These are phyloP conservation scores for Erpetoichthys calabaricus DNA, from an alignment of 2,797 vertebrate genomes.

Conservation along the genomic window DNA sequence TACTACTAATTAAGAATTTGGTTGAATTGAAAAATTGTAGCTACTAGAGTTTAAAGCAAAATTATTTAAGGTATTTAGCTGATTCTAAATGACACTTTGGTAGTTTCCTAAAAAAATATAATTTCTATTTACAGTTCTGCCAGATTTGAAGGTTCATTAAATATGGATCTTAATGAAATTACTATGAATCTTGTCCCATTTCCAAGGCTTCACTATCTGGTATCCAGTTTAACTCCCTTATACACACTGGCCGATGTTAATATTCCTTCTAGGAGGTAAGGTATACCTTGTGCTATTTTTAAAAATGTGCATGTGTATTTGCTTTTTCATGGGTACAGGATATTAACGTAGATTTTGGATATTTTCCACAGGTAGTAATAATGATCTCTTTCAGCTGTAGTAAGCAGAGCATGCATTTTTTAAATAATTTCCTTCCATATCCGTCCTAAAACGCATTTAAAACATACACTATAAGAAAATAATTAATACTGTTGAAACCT, in stretches of 20 bases:
- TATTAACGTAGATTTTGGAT: conserved; percentile 9
- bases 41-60: too few relatives aligned
- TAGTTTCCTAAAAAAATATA: too few relatives aligned
- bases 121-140: conserved; percentile 59
- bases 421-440: too few relatives aligned
- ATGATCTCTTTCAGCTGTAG: conserved; percentile 1
- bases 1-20: too few relatives aligned
- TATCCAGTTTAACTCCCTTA: conserved; percentile 84
- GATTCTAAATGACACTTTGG: too few relatives aligned
- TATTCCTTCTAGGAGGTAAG: conserved; percentile 70
- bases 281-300: conserved; percentile 10
- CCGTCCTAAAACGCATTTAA: too few relatives aligned
- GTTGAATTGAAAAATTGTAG: too few relatives aligned
- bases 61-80: too few relatives aligned
- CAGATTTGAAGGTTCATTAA: conserved; percentile 88
- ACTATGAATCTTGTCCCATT: conserved; percentile 93
- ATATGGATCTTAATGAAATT: conserved; percentile 96
- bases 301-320: conserved; percentile 13
- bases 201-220: conserved; percentile 80
- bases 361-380: neutral
- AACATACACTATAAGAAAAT: too few relatives aligned
- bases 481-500: too few relatives aligned
- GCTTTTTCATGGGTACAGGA: neutral
- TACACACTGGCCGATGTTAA: conserved; percentile 76
- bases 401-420: neutral